Conservation (phyloP, 2,797 vertebrate species). For the Choloepus didactylus region DNA sequence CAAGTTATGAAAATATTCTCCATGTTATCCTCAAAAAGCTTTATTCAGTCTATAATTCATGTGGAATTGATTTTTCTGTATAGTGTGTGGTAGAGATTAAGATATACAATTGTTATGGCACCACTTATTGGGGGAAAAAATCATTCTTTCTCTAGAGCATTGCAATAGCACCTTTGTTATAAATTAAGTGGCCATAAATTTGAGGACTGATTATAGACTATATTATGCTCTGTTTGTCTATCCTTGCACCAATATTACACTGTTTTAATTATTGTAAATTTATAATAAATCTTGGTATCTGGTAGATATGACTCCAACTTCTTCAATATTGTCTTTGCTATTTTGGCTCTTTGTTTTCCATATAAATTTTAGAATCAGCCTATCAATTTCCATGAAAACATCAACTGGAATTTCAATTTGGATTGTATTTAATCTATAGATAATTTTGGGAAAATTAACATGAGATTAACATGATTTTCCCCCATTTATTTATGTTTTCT, state of each 20-base stretch:
- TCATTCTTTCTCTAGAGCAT: background rate
- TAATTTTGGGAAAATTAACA: background rate
- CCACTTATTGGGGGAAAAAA: background rate
- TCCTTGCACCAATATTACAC: slow-evolving; percentile 76
- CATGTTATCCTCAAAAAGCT: background rate
- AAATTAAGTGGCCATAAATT: background rate
- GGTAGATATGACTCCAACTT: background rate
- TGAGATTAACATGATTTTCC: background rate
- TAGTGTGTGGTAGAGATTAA: background rate
- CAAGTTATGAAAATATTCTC: background rate
- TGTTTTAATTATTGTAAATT: slow-evolving; percentile 75
- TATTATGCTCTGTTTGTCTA: background rate
- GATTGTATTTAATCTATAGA: background rate
- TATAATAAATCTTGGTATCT: background rate
- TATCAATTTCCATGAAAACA: slow-evolving; percentile 29
- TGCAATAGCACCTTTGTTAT: background rate
- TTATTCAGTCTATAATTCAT: background rate
- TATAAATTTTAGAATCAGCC: slow-evolving; percentile 23
- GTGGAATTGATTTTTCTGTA: background rate
- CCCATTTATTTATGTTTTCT: background rate
- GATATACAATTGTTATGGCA: background rate
- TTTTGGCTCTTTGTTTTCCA: slow-evolving; percentile 16
- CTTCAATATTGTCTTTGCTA: background rate
- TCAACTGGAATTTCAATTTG: background rate
- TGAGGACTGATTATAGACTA: background rate